A percentile compares a stretch with the other conserved stretches of the same genome.
phyloP scores from a whole-genome alignment of 2,888 invertebrate species.

The Urechis unicinctus region DNA sequence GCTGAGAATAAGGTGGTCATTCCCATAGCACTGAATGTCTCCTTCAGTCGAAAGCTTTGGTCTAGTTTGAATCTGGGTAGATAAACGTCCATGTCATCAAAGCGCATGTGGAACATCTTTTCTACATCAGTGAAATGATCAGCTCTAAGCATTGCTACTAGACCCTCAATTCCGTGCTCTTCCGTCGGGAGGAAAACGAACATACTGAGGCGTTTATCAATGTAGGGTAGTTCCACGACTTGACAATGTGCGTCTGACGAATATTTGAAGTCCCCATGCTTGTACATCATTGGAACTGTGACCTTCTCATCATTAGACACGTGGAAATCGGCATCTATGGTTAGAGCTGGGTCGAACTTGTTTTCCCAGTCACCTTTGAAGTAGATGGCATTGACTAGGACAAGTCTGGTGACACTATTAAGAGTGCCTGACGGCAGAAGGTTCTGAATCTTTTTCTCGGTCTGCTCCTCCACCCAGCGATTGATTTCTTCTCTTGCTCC shows the following conservation, averaged over 20 bases:
- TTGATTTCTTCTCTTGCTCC: conserved; percentile 61
- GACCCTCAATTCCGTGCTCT: conserved; percentile 3
- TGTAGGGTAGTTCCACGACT: conserved; percentile 61
- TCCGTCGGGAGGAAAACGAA: conserved; percentile 18
- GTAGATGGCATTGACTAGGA: conserved; percentile 50
- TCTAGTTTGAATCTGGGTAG: conserved; percentile 23
- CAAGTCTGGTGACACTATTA: conserved; percentile 28
- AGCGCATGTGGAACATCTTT: conserved; percentile 1
- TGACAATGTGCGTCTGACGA: not conserved
- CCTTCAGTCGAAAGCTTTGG: conserved; percentile 13
- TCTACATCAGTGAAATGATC: conserved; percentile 3
- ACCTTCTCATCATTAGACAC: conserved; percentile 53
- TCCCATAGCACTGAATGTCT: conserved; percentile 15
- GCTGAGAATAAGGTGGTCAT: conserved; percentile 23
- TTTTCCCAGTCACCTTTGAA: conserved; percentile 41
- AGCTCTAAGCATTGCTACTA: conserved; percentile 9
- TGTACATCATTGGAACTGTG: conserved; percentile 65
- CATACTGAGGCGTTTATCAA: conserved; percentile 17
- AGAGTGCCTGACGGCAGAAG: conserved; percentile 58
- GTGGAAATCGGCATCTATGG: conserved; percentile 62
- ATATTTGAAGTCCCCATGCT: conserved; percentile 60
- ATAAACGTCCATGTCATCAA: conserved; percentile 10
- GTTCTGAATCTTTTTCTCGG: conserved; percentile 72
- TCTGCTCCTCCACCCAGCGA: conserved; percentile 70
- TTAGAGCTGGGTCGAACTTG: conserved; percentile 58